Base-by-base conservation (phyloP, 2,888 invertebrate genomes). In the Phortica magna region DNA sequence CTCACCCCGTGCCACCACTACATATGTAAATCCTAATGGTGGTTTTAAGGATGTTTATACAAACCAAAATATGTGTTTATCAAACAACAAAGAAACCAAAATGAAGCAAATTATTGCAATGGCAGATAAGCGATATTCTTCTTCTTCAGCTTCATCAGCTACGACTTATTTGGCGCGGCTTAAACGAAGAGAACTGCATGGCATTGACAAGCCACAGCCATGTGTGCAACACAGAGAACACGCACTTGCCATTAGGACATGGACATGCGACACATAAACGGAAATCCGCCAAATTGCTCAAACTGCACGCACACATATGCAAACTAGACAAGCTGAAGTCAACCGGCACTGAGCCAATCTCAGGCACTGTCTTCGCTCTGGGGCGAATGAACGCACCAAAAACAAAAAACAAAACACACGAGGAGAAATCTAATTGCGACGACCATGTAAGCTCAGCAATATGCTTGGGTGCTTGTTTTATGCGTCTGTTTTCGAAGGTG, bases 401-500 rank as follows among this genome's bases (percentile, higher is more conserved):
- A 22, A 22, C n/a, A 59, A 19, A 59, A 59, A 22, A 22, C 9
- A 19, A 59, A 59, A 59, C 1, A 59, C 59, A 59, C 10, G 17
- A 19, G 31, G 5, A 31, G 31, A 31, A 31, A 31, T 67, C 67
- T 67, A 67, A 67, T 67, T 67, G 67, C 42, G 41, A 12, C 2
- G 48, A 12, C 48, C 48, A 48, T 9, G 9, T 14, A 9, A 48
- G 48, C 48, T 48, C 48, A 48, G 59, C 14, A 59, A 7, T 19
- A 1, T 9, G 17, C n/a, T 59, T 2, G 31, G 31, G 31, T 17
- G 1, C n/a, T 14, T 59, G 59, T 59, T 48, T 48, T 5, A 48
- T 48, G 61, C 61, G 22, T 7, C 61, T 61, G 61, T 61, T 17
- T 61, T 61, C 19, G 61, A 61, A 61, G 61, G 61, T 61, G 61